phyloP scores from a whole-genome alignment of 2,797 vertebrate genomes.

The Hyperoplus lanceolatus region DNA sequence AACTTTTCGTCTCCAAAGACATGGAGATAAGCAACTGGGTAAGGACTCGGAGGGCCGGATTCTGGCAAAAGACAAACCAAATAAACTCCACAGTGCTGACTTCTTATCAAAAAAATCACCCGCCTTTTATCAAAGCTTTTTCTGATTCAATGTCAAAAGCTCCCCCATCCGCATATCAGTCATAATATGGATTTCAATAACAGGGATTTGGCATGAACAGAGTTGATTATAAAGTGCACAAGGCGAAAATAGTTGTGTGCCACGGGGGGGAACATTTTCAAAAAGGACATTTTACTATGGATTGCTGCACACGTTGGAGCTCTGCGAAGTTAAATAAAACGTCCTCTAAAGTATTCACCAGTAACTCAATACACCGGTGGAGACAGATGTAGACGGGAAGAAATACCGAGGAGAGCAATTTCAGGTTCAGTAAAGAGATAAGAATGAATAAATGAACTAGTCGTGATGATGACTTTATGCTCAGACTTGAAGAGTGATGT shows the following conservation, averaged over 20 bases:
- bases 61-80: slow-evolving; percentile 70
- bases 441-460: neutral
- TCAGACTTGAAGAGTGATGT: neutral
- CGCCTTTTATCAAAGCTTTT: slow-evolving; percentile 45
- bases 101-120: slow-evolving; percentile 63
- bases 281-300: neutral
- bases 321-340: neutral
- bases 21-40: slow-evolving; percentile 76
- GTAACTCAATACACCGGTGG: neutral
- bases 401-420: neutral
- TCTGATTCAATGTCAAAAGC: slow-evolving; percentile 63
- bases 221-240: slow-evolving; percentile 37
- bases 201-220: slow-evolving; percentile 39
- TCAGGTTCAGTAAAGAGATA: neutral
- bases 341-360: neutral
- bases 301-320: neutral
- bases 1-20: slow-evolving; percentile 74
- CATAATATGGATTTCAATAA: slow-evolving; percentile 56
- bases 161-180: slow-evolving; percentile 7
- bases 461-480: neutral
- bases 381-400: neutral
- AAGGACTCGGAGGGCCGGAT: slow-evolving; percentile 30
- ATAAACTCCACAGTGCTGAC: slow-evolving; percentile 63
- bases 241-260: neutral
- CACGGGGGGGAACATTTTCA: neutral